Base-by-base conservation (phyloP, 2,113 vertebrate species). In the Sylvilagus bachmani region DNA sequence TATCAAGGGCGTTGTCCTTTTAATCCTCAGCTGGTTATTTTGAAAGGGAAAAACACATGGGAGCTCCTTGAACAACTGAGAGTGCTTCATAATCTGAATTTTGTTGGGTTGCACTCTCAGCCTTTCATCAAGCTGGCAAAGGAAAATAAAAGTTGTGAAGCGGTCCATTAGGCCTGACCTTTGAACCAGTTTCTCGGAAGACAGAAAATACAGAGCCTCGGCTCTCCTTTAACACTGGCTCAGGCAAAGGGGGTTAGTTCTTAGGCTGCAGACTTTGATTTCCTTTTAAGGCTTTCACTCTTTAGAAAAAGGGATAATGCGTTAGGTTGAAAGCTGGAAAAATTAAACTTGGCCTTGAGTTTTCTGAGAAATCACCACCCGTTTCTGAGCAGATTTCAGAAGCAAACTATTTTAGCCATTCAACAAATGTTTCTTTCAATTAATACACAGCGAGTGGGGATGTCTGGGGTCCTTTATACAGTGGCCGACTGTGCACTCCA, bases 381-480 rank as follows among this genome's bases (percentile, higher is more conserved):
- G 44, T 27, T 90, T 87, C 89, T 14, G 95, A 85, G 89, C 86
- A 96, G 90, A 95, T 89, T 89, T 97, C 88, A 92, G 90, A 97
- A 71, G 67, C 85, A 90, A 95, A 86, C 81, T 83, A 79, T 94
- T 95, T 97, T 38, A 75, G 53, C 53, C 5, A 70, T 67, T 66
- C 58, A 94, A 97, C 85, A 93, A 92, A 91, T 17, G 14, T 94
- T 94, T 75, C 94, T 98, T 97, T 98, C 92, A 95, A 53, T 90
- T 84, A 89, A 33, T 73, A 24, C 80, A 21, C 82, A 96, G 93
- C 89, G 9, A 77, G 38, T 0, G 1, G 91, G 62, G 64, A 83
- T 91, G 62, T 36, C 96, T 96, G 90, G 74, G 69, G 80, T 64
- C 81, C 94, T 73, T 89, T 64, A 44, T 38, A 97, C 96, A 95